Evolutionary conservation across 1,140 invertebrate species (phyloP), one percentile per base, ranked within the genome.

Genomic region (Condylostylus longicornis): DNA sequence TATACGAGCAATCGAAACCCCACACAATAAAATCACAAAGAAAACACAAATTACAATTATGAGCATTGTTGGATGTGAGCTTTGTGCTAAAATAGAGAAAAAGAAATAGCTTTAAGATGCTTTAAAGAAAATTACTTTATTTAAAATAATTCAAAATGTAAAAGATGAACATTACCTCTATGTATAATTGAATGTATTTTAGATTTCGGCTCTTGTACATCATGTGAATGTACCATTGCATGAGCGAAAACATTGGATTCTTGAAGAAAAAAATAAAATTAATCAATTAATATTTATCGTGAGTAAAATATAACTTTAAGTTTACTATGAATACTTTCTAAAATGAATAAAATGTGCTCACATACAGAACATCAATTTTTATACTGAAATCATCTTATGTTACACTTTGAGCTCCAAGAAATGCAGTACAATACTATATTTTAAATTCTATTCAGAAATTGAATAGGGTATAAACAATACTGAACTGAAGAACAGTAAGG

Each of bases 31-130:
- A 21, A 61, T 39, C n/a, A 57, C 51, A 18, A 61, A 48, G 38
- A 57, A 55, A 9, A 56, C 83, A 61, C 88, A 91, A 13, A 94
- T 80, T 1, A 89, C 85, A 30, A 91, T 85, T 40, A 97, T 89
- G 43, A 89, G 47, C 49, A 70, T 52, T 31, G 54, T 60, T 17
- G 54, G 45, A 42, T 60, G 54, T 8, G 54, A 47, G 18, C 42
- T 44, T 38, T 59, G 54, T 30, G 46, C 53, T 59, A 14, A 7
- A 34, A 48, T 5, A 38, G 31, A 25, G 23, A 23, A 8, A 42
- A 30, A 33, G 39, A 19, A 29, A 28, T 41, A 41, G 20, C 3
- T 4, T 10, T 7, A 21, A 7, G 17, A 14, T 2, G 13, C 9
- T 22, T 22, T 9, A 4, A 22, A 6, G 5, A 18, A 18, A 29